These are phyloP conservation scores for Centruroides vittatus DNA, from an alignment of 1,140 invertebrate genomes.

Conservation along the genomic window DNA sequence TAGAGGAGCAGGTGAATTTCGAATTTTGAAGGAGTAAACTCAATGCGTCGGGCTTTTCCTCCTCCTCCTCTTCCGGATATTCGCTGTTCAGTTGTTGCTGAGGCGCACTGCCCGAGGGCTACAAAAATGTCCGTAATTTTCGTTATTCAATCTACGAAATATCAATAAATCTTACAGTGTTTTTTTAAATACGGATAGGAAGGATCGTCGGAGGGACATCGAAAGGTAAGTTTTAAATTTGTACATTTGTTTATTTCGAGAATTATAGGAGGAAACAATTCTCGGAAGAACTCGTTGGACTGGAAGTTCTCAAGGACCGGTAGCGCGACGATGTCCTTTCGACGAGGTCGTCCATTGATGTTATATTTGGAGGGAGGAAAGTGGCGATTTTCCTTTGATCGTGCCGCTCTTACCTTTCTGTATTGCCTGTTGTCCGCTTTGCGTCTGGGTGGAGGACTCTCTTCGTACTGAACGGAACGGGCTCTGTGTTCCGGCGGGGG, in stretches of 20 bases:
- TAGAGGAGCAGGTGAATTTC: slow-evolving; percentile 61
- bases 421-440: not conserved
- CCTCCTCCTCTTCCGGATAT: slow-evolving; percentile 46
- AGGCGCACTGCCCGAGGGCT: slow-evolving; percentile 2
- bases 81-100: not conserved
- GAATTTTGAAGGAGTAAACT: slow-evolving; percentile 61
- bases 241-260: not conserved
- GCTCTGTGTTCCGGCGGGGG: not conserved
- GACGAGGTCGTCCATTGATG: no score
- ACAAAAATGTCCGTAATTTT: not conserved
- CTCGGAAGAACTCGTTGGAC: not conserved
- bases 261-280: not conserved
- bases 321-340: no score
- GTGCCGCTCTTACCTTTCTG: not conserved
- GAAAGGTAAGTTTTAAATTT: not conserved
- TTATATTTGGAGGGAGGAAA: not conserved
- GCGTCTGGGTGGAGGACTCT: not conserved
- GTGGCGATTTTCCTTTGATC: not conserved
- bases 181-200: no score
- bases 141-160: not conserved
- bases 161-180: no score
- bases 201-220: not conserved
- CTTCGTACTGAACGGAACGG: not conserved
- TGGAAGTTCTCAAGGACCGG: not conserved
- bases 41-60: slow-evolving; percentile 70